A percentile compares a stretch with the other conserved stretches of the same genome.
phyloP scores from a whole-genome alignment of 2,797 vertebrate species.

The Poeciliopsis presidionis region DNA sequence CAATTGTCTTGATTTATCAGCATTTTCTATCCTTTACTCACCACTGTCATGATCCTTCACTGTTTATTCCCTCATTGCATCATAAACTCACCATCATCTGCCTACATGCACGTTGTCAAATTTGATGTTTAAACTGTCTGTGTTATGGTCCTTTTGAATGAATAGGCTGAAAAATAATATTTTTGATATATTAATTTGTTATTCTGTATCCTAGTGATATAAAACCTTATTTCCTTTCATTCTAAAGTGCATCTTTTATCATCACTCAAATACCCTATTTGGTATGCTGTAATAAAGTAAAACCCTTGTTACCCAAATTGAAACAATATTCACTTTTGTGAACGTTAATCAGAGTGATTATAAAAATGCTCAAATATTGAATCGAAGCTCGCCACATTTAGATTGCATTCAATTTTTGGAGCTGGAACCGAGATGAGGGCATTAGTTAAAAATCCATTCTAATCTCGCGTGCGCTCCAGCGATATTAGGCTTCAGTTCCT shows the following conservation, averaged over 20 bases:
- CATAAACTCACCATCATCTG: background rate
- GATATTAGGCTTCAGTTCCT: constrained; percentile 58
- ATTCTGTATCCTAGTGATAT: background rate
- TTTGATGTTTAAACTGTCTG: background rate
- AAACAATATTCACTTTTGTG: constrained; percentile 33
- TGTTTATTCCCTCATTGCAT: background rate
- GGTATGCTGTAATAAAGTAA: constrained; percentile 26
- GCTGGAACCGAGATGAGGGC: constrained; percentile 47
- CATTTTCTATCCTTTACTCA: background rate
- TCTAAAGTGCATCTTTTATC: background rate
- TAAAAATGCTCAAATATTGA: constrained; percentile 31
- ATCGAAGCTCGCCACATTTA: constrained; percentile 34
- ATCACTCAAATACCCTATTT: constrained; percentile 34
- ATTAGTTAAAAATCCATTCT: constrained; percentile 76
- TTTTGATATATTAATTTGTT: background rate
- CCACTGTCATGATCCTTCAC: background rate
- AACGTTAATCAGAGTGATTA: constrained; percentile 51
- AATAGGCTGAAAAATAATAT: background rate
- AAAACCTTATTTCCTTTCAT: background rate
- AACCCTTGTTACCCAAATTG: constrained; percentile 38
- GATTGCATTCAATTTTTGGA: constrained; percentile 46
- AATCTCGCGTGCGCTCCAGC: constrained; percentile 54
- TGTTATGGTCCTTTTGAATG: background rate
- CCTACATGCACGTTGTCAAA: background rate
- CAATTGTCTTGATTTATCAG: background rate